Evolutionary conservation across 2,888 invertebrate genomes (phyloP), one percentile per base, ranked within the genome.

Genomic region (Buathra laborator): DNA sequence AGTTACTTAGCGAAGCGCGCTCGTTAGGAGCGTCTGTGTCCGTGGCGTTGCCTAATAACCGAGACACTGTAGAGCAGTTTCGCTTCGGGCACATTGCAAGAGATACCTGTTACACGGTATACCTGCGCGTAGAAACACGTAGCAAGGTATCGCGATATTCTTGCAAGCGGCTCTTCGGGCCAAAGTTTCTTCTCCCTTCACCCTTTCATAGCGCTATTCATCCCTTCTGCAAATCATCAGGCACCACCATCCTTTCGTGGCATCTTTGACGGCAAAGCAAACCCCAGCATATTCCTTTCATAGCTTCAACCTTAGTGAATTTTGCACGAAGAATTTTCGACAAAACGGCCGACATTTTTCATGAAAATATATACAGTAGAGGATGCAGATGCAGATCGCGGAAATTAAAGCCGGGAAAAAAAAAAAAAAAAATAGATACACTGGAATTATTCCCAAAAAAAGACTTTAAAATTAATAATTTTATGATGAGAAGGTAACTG

Each of bases 1-100:
- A 64, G 19, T 81, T 81, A 74, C 62, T 53, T 68, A 64, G 43
- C 44, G 37, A 32, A 75, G 59, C 51, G 16, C 16, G 44, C 46
- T 76, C 66, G 74, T 37, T 12, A 66, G 32, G 53, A n/a, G 64
- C 64, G 68, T 59, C 46, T 68, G 44, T 75, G 66, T 64, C 56
- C 72, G 16, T 68, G 64, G 77, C 81, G 70, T 68, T 53, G 64
- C 78, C 70, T 78, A 74, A 68, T 70, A 70, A 84, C 56, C 68
- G 48, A 77, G 77, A 62, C 62, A 68, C 44, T 62, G 51, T 68
- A 53, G 62, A 53, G 53, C 48, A 70, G 68, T 46, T 68, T 81
- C 14, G 37, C 37, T 70, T 12, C 53, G 43, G 29, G 64, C 62
- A 44, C 71, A 53, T 71, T 71, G 64, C 53, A 14, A 43, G 53